phyloP scores from a whole-genome alignment of 2,888 invertebrate species.

The Drosophila hamatofila region DNA sequence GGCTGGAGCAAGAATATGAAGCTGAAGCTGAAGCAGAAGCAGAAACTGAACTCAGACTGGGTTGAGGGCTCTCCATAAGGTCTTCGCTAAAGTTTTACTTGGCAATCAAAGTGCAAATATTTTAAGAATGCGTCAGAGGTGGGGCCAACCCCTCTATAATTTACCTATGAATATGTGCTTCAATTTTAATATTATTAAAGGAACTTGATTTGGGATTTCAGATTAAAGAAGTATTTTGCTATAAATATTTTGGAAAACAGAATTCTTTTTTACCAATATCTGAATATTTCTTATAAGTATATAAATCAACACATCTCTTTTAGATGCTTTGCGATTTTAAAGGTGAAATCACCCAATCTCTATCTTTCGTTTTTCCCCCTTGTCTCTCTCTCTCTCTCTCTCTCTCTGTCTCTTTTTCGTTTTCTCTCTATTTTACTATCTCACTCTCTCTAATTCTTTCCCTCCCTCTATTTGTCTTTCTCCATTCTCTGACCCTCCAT shows the following conservation, averaged over 20 bases:
- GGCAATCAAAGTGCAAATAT: conserved; percentile 68
- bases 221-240: neutral
- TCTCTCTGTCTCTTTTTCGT: too few relatives aligned
- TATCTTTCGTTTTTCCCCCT: too few relatives aligned
- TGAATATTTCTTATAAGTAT: too few relatives aligned
- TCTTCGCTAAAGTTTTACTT: conserved; percentile 52
- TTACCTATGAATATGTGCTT: conserved; percentile 18
- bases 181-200: conserved; percentile 9
- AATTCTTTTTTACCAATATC: neutral
- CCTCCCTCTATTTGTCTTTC: neutral
- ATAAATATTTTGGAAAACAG: neutral
- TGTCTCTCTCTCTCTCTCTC: too few relatives aligned
- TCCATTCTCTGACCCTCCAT: neutral
- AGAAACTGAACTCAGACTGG: neutral
- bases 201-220: neutral
- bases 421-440: neutral
- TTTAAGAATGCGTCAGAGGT: conserved; percentile 10
- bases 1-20: conserved; percentile 32
- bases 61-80: conserved; percentile 5
- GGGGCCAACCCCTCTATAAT: neutral
- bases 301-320: too few relatives aligned
- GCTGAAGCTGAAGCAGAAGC: neutral
- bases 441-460: too few relatives aligned
- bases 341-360: too few relatives aligned
- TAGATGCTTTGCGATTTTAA: too few relatives aligned